Evolutionary conservation across 2,113 vertebrate genomes (phyloP).

Genomic region (Theropithecus gelada): DNA sequence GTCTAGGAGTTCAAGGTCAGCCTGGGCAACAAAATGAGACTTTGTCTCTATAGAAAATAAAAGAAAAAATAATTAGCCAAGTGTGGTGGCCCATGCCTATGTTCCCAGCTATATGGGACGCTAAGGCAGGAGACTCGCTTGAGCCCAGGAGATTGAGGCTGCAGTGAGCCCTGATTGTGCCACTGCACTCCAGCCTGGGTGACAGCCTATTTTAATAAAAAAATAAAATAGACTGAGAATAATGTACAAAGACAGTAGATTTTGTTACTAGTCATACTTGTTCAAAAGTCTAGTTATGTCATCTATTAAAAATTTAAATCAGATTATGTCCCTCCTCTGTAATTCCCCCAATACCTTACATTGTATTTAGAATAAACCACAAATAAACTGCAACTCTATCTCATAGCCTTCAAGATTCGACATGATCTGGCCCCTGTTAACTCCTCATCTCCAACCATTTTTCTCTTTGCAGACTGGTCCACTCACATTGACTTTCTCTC

Average conservation of each 20-base stretch:
- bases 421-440: fast-evolving
- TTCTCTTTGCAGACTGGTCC: neutral
- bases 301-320: neutral
- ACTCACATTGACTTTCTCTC: neutral
- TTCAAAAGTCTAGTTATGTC: neutral
- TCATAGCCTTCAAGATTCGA: neutral
- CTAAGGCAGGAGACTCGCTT: too few species aligned
- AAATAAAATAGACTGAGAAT: neutral
- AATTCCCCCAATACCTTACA: neutral
- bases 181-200: too few species aligned
- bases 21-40: too few species aligned
- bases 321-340: neutral
- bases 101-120: too few species aligned
- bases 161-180: too few species aligned
- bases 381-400: neutral
- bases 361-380: neutral
- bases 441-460: neutral
- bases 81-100: too few species aligned
- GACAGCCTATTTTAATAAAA: too few species aligned
- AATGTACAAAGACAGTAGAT: neutral
- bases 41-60: too few species aligned
- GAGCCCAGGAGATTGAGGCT: too few species aligned
- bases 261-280: neutral
- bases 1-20: too few species aligned
- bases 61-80: too few species aligned